Conservation (phyloP, 1,140 invertebrate genomes). For the Steinernema khuongi region DNA sequence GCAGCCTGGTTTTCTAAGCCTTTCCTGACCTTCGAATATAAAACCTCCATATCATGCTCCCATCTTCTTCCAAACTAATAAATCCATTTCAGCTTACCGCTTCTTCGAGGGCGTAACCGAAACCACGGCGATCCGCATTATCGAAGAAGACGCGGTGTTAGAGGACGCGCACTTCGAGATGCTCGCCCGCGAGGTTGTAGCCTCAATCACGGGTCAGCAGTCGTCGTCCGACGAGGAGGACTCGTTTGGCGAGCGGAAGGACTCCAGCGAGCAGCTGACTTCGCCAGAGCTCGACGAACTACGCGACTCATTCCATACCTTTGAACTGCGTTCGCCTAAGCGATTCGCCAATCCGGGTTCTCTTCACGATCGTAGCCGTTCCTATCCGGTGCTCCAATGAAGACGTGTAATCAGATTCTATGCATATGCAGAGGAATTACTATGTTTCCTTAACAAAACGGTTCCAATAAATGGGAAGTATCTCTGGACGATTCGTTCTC, state of each 20-base stretch:
- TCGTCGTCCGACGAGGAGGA: slow-evolving; percentile 25
- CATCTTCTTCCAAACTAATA: background rate
- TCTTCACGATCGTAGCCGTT: background rate
- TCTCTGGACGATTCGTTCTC: too few relatives aligned
- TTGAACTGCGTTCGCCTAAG: slow-evolving; percentile 32
- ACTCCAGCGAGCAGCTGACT: slow-evolving; percentile 19
- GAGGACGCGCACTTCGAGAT: slow-evolving; percentile 39
- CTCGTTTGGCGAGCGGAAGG: slow-evolving; percentile 24
- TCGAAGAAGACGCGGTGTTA: slow-evolving; percentile 47
- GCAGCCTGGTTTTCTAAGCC: too few relatives aligned
- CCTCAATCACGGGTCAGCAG: background rate
- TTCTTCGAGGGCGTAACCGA: slow-evolving; percentile 47
- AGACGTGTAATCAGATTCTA: background rate
- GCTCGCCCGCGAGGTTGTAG: background rate
- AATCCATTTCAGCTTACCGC: slow-evolving; percentile 34
- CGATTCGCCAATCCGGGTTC: background rate
- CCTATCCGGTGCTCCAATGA: slow-evolving; percentile 6
- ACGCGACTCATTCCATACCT: slow-evolving; percentile 40
- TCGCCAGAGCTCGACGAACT: slow-evolving; percentile 44
- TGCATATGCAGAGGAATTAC: background rate
- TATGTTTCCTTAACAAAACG: background rate
- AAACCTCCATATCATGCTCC: too few relatives aligned
- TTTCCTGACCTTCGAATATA: too few relatives aligned
- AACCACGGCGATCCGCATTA: slow-evolving; percentile 41
- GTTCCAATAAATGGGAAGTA: too few relatives aligned